phyloP scores from a whole-genome alignment of 1,140 invertebrate genomes.

The Heliothis virescens region DNA sequence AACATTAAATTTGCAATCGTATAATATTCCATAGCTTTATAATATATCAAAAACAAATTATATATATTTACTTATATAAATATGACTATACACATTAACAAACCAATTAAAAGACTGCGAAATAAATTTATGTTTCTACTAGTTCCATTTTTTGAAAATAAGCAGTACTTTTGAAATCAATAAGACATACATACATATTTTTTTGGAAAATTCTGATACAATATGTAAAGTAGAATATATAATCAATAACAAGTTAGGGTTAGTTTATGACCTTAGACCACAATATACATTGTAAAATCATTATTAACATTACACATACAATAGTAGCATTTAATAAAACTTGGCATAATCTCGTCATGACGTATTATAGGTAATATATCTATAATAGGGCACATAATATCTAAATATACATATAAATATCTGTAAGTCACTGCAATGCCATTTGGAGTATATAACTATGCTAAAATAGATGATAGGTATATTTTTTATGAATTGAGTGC shows the following conservation, averaged over 20 bases:
- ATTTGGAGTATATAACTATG: conserved; percentile 64
- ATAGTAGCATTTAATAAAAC: conserved; percentile 5
- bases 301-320: conserved; percentile 15
- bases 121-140: too few relatives aligned
- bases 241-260: conserved; percentile 2
- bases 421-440: conserved; percentile 78
- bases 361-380: conserved; percentile 43
- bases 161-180: too few relatives aligned
- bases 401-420: conserved; percentile 78
- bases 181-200: too few relatives aligned
- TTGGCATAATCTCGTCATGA: conserved; percentile 37
- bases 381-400: conserved; percentile 53
- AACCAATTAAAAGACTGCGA: too few relatives aligned
- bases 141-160: too few relatives aligned
- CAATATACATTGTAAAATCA: conserved; percentile 45
- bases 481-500: conserved; percentile 4
- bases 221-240: neutral
- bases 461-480: neutral
- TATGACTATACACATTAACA: too few relatives aligned
- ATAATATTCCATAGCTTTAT: too few relatives aligned
- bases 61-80: too few relatives aligned
- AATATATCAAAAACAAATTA: too few relatives aligned
- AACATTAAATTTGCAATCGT: neutral
- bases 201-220: neutral
- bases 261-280: conserved; percentile 28